Evolutionary conservation across 1,140 invertebrate genomes (phyloP), one percentile per base, ranked within the genome.

Genomic region (Tachypleus tridentatus): DNA sequence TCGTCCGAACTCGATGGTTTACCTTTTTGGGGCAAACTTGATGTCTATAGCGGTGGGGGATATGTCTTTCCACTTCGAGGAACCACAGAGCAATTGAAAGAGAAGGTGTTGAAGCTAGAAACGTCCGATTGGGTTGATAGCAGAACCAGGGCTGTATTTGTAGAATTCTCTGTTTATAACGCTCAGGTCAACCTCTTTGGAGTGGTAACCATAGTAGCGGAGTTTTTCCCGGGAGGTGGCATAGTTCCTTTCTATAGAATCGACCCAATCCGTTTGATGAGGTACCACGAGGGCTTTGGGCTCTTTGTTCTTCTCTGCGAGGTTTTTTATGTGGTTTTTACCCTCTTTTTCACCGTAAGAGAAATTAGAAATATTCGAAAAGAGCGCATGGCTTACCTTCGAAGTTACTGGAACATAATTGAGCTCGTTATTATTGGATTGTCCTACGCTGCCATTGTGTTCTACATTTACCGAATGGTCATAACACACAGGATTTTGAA

Each of bases 101-200:
- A 68, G 6, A 74, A 75, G 58, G 72, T 82, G 51, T 64, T 73
- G 6, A 58, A 70, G 47, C 70, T 83, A 47, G 64, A 80, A 63
- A 64, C 68, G 3, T 70, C 78, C 61, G 67, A 74, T 49, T 84
- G 83, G 83, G 78, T 83, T 11, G 82, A 84, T 67, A 69, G 73
- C 61, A 72, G 77, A 58, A 83, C 83, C 1, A 68, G 82, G 66
- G 82, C 81, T 5, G 75, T 84, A 8, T 79, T 83, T 66, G 73
- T 81, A 4, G 82, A 84, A 68, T 82, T 84, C 69, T 81, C 82
- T 4, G 75, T 79, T 8, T 84, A 82, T 71, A 84, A 84, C 71
- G 77, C 82, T 3, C 77, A 82, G 64, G 73, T 77, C 47, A 79
- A 83, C 65, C 70, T 83, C 11, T 82, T 82, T 66, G 76, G 75